A percentile compares a stretch with the other conserved stretches of the same genome.
These are phyloP conservation scores for Synanthedon myopaeformis DNA, from an alignment of 2,888 invertebrate species.

Conservation along the genomic window DNA sequence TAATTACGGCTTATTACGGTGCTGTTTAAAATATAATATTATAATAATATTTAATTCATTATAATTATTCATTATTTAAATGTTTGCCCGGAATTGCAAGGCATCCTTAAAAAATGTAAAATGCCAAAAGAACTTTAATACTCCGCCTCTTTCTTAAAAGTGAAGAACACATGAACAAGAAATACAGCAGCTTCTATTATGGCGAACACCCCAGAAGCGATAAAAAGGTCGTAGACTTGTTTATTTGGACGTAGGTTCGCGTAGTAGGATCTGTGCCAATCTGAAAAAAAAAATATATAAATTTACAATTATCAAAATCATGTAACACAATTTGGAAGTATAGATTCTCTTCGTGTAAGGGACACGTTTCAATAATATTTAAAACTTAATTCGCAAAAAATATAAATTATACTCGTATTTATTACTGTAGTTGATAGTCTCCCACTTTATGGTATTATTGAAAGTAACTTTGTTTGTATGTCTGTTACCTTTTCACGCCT, in stretches of 20 bases:
- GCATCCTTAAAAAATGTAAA: slow-evolving; percentile 1
- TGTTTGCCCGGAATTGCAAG: too few relatives aligned
- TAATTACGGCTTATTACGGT: not conserved
- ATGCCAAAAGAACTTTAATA: slow-evolving; percentile 30
- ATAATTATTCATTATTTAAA: too few relatives aligned
- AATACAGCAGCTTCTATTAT: slow-evolving; percentile 72
- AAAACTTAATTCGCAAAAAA: too few relatives aligned
- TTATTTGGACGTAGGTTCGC: slow-evolving; percentile 73
- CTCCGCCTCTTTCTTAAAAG: slow-evolving; percentile 67
- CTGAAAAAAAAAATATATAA: slow-evolving; percentile 25
- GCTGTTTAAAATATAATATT: too few relatives aligned
- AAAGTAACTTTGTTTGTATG: too few relatives aligned
- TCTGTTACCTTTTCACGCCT: too few relatives aligned
- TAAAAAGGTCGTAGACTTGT: slow-evolving; percentile 75
- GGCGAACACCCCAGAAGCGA: slow-evolving; percentile 74
- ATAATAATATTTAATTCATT: not conserved
- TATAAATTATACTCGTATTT: too few relatives aligned
- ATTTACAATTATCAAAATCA: not conserved
- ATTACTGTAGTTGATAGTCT: too few relatives aligned
- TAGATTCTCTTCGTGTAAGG: too few relatives aligned
- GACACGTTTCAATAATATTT: too few relatives aligned
- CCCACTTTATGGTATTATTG: too few relatives aligned
- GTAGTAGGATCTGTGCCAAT: slow-evolving; percentile 63
- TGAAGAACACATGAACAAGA: slow-evolving; percentile 72
- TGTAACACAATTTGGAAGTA: not conserved